Percentiles rank a stretch among this genome's conserved stretches.
Evolutionary conservation across 1,140 invertebrate genomes (phyloP).

Genomic region (Drosophila serrata): DNA sequence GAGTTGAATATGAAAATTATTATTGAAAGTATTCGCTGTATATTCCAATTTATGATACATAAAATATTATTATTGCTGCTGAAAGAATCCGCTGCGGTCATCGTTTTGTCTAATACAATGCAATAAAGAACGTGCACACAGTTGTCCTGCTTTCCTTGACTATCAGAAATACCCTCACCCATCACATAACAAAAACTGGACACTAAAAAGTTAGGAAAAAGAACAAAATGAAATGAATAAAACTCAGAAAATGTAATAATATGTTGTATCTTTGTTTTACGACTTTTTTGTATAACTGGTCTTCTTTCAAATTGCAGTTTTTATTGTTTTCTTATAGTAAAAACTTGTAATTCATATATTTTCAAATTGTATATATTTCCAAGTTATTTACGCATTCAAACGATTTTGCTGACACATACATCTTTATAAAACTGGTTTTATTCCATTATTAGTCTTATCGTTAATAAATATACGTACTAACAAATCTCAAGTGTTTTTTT

Average conservation of each 20-base stretch:
- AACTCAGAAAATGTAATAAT: conserved; percentile 27
- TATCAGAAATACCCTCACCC: conserved; percentile 27
- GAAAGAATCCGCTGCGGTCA: conserved; percentile 53
- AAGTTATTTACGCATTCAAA: neutral
- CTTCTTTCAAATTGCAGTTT: neutral
- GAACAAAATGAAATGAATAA: conserved; percentile 40
- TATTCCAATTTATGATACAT: conserved; percentile 81
- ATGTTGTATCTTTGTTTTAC: neutral
- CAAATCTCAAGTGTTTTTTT: conserved; percentile 3
- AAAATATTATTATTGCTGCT: conserved; percentile 66
- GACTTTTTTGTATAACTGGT: neutral
- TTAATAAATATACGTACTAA: conserved; percentile 3
- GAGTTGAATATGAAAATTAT: conserved; percentile 68
- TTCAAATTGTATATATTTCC: conserved; percentile 4
- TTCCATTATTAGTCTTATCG: conserved; percentile 27
- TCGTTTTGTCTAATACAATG: conserved; percentile 62
- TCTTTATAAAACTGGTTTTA: neutral
- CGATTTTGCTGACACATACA: neutral
- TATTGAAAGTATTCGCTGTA: conserved; percentile 76
- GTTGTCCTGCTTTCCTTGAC: conserved; percentile 34
- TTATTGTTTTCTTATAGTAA: neutral
- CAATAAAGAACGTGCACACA: conserved; percentile 67
- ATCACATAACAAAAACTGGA: conserved; percentile 37
- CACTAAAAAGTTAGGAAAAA: conserved; percentile 42
- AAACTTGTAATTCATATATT: neutral